A percentile compares a stretch with the other conserved stretches of the same genome.
Evolutionary conservation across 2,888 invertebrate species (phyloP).

Genomic region (Acleris holmiana): DNA sequence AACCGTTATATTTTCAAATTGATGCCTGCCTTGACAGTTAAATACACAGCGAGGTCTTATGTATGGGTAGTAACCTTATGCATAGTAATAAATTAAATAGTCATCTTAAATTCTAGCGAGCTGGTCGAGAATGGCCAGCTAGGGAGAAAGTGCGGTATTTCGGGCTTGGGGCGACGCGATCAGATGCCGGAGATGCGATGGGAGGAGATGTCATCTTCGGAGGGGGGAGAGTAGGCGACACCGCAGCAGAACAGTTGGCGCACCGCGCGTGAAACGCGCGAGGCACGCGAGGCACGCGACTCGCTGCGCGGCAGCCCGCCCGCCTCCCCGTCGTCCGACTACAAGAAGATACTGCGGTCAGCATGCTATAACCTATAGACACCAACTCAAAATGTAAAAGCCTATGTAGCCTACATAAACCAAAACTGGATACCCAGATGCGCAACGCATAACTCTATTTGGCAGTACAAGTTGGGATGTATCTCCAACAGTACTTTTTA

Average conservation of each 20-base stretch:
- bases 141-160: slow-evolving; percentile 33
- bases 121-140: slow-evolving; percentile 57
- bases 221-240: slow-evolving; percentile 62
- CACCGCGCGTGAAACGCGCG: slow-evolving; percentile 67
- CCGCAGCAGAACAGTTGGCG: slow-evolving; percentile 77
- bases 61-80: not conserved
- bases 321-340: slow-evolving; percentile 74
- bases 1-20: no score
- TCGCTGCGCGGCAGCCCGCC: slow-evolving; percentile 78
- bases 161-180: slow-evolving; percentile 14
- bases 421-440: no score
- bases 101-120: not conserved
- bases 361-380: no score
- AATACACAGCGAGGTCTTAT: no score
- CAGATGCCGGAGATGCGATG: slow-evolving; percentile 55
- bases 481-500: no score
- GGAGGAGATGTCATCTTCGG: slow-evolving; percentile 64
- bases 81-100: not conserved
- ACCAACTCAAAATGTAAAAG: no score
- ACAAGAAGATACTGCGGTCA: slow-evolving; percentile 51
- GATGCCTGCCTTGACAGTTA: no score
- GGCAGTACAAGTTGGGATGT: no score
- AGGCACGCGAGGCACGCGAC: slow-evolving; percentile 59
- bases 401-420: no score
- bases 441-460: no score